Conservation (phyloP, 2,113 vertebrate species). For the Azemiops feae region DNA sequence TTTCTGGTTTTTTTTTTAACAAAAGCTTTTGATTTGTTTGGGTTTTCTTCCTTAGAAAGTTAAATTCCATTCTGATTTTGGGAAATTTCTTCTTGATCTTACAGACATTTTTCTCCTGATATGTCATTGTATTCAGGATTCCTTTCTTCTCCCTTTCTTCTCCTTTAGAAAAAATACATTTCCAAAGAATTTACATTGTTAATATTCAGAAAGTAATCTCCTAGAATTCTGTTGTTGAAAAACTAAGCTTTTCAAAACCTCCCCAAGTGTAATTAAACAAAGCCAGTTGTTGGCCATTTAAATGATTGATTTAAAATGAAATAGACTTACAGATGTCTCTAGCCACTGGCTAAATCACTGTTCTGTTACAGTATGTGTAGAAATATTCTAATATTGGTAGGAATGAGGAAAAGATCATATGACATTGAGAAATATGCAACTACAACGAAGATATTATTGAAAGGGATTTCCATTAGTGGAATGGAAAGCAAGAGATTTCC, state of each 20-base stretch:
- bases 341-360: not conserved
- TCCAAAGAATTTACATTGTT: not conserved
- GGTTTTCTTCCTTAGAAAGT: not conserved
- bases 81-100: conserved; percentile 20
- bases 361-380: not conserved
- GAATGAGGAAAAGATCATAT: not conserved
- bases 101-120: not conserved
- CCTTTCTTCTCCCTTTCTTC: not conserved
- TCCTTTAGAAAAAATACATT: not conserved
- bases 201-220: not conserved
- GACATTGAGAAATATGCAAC: not conserved
- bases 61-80: conserved; percentile 43
- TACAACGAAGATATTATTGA: not conserved
- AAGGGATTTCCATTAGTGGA: not conserved
- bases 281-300: not conserved
- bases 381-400: not conserved
- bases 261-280: not conserved
- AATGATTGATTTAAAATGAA: not conserved
- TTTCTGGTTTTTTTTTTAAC: conserved; percentile 25
- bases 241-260: not conserved
- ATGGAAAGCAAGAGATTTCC: not conserved
- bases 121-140: not conserved
- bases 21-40: conserved; percentile 49
- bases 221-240: not conserved
- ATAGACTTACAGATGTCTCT: not conserved